Conservation (phyloP, 2,888 invertebrate genomes). For the Eustalomyia histrio region DNA sequence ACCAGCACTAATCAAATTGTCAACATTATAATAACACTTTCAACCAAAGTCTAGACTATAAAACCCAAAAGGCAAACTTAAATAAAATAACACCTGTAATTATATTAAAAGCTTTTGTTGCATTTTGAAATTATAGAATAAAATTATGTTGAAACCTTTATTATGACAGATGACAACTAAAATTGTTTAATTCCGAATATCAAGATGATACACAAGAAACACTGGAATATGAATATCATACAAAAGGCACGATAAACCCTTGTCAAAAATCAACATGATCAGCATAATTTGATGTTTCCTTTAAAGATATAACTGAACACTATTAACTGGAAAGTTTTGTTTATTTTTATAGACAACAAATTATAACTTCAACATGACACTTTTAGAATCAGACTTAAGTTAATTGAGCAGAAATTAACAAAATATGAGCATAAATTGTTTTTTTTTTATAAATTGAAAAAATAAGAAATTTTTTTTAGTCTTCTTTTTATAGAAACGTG, state of each 20-base stretch:
- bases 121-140: constrained; percentile 9
- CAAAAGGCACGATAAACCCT: constrained; percentile 36
- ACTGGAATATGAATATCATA: not conserved
- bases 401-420: constrained; percentile 42
- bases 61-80: constrained; percentile 54
- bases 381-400: constrained; percentile 35
- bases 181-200: constrained; percentile 59
- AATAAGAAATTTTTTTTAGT: too few species aligned
- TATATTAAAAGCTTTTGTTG: constrained; percentile 28
- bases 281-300: constrained; percentile 61
- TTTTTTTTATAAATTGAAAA: not conserved
- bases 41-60: constrained; percentile 58
- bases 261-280: constrained; percentile 60
- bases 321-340: constrained; percentile 46
- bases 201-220: constrained; percentile 35
- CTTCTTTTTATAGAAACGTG: too few species aligned
- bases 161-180: constrained; percentile 65
- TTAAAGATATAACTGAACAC: constrained; percentile 36
- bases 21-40: constrained; percentile 63
- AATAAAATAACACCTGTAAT: constrained; percentile 58
- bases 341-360: constrained; percentile 51
- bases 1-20: constrained; percentile 58
- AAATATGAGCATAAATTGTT: constrained; percentile 5
- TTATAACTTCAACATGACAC: constrained; percentile 61
- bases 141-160: constrained; percentile 53